Percentiles rank a stretch among this genome's conserved stretches.
These are phyloP conservation scores for Hecatera dysodea DNA, from an alignment of 2,888 invertebrate genomes.

Conservation along the genomic window DNA sequence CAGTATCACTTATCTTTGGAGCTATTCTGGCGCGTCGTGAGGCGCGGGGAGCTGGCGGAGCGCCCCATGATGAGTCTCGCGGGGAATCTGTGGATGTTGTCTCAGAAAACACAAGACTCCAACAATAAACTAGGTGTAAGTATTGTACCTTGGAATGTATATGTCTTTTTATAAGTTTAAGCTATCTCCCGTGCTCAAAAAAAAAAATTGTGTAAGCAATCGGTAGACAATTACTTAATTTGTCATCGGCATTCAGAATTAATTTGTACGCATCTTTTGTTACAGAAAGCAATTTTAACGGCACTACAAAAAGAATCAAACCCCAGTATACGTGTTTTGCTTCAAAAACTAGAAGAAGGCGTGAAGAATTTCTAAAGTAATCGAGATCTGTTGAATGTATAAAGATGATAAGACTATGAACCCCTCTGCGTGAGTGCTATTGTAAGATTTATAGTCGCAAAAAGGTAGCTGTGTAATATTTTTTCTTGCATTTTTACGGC, in stretches of 20 bases:
- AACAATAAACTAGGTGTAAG: conserved; percentile 82
- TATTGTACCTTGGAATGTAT: neutral
- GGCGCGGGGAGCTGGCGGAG: conserved; percentile 92
- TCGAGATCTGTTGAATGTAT: conserved; percentile 17
- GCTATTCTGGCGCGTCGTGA: conserved; percentile 92
- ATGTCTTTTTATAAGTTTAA: neutral
- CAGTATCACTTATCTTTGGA: conserved; percentile 95
- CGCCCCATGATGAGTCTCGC: conserved; percentile 93
- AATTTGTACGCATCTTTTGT: conserved; percentile 63
- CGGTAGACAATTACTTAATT: neutral
- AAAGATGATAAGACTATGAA: conserved; percentile 8
- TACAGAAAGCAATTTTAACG: conserved; percentile 81
- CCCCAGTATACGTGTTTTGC: conserved; percentile 71
- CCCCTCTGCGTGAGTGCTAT: conserved; percentile 23
- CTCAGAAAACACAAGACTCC: conserved; percentile 91
- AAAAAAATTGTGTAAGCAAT: neutral
- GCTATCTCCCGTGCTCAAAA: neutral
- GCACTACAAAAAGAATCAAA: conserved; percentile 75
- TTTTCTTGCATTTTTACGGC: conserved; percentile 17
- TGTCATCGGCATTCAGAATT: neutral
- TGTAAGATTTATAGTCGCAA: conserved; percentile 28
- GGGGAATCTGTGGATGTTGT: conserved; percentile 95
- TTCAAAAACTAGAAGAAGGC: conserved; percentile 75
- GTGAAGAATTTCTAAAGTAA: conserved; percentile 42
- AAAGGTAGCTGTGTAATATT: conserved; percentile 31